phyloP scores from a whole-genome alignment of 2,797 vertebrate genomes.

The Trachops cirrhosus region DNA sequence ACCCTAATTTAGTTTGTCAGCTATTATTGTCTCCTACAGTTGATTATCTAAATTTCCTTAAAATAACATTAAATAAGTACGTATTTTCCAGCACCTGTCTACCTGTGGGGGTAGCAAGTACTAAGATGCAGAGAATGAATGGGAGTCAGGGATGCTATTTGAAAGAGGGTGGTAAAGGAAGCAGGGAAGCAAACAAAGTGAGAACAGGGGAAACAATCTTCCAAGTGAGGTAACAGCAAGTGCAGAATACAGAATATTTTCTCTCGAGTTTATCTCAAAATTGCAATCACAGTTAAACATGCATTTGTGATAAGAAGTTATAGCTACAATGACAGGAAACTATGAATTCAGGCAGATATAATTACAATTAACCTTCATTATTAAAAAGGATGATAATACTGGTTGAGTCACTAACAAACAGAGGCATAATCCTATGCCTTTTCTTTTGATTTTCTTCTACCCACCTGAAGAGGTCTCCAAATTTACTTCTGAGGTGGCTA shows the following conservation, averaged over 20 bases:
- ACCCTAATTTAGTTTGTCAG: not conserved
- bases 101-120: not conserved
- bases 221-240: not conserved
- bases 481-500: constrained; percentile 84
- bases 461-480: constrained; percentile 84
- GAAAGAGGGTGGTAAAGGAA: not conserved
- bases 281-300: not conserved
- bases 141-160: not conserved
- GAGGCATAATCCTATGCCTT: not conserved
- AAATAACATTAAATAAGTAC: not conserved
- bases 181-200: not conserved
- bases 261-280: not conserved
- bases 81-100: not conserved
- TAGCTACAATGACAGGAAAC: not conserved
- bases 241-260: not conserved
- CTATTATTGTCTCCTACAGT: not conserved
- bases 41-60: not conserved
- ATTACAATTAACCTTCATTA: not conserved
- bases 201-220: not conserved
- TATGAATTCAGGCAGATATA: not conserved
- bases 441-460: constrained; percentile 30
- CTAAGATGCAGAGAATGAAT: not conserved
- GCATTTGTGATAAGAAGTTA: not conserved
- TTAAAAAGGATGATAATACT: not conserved
- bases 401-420: not conserved